Percentiles rank a stretch among this genome's conserved stretches.
Evolutionary conservation across 2,888 invertebrate genomes (phyloP).

Genomic region (Synergus gifuensis): DNA sequence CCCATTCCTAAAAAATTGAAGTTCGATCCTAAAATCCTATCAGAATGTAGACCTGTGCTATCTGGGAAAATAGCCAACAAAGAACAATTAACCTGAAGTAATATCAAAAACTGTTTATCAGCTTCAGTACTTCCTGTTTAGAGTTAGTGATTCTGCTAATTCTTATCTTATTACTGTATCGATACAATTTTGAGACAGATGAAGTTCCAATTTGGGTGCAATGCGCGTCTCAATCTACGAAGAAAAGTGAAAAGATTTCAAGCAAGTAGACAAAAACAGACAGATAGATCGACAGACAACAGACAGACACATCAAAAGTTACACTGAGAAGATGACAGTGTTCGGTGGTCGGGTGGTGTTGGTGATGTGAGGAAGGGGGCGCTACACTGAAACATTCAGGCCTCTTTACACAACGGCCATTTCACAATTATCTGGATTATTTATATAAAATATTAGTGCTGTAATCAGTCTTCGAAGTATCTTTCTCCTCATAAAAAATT

Average conservation of each 20-base stretch:
- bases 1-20: not conserved
- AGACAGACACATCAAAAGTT: constrained; percentile 67
- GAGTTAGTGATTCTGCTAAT: not conserved
- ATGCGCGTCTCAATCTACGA: constrained; percentile 41
- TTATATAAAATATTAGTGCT: constrained; percentile 53
- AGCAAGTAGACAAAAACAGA: constrained; percentile 51
- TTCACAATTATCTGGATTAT: constrained; percentile 66
- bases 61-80: not conserved
- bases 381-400: constrained; percentile 76
- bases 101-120: not conserved
- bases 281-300: constrained; percentile 67
- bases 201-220: constrained; percentile 37
- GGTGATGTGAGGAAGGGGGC: constrained; percentile 75
- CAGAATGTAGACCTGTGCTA: not conserved
- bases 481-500: not conserved
- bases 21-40: not conserved
- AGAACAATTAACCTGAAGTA: not conserved
- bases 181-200: not conserved
- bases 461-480: constrained; percentile 50
- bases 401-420: constrained; percentile 71
- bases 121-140: not conserved
- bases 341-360: constrained; percentile 71
- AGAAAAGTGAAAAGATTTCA: constrained; percentile 40
- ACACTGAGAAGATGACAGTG: constrained; percentile 75
- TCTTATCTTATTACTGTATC: not conserved